Percentiles rank a stretch among this genome's conserved stretches.
These are phyloP conservation scores for Trissolcus basalis DNA, from an alignment of 1,140 invertebrate genomes.

Conservation along the genomic window DNA sequence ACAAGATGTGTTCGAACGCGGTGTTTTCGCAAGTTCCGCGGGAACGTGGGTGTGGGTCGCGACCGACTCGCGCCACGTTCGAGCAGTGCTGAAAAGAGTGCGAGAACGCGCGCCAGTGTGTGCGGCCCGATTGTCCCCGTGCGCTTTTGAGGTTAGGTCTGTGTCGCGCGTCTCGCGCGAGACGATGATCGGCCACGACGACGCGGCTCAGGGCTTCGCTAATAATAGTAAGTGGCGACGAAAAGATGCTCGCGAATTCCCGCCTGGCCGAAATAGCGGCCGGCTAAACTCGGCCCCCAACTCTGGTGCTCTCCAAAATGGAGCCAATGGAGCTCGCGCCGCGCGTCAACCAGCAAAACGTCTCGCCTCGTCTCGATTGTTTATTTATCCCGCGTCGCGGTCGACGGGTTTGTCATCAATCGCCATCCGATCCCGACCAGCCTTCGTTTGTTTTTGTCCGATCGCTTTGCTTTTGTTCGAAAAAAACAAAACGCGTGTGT, in stretches of 20 bases:
- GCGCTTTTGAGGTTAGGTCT: conserved; percentile 25
- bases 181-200: conserved; percentile 34
- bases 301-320: conserved; percentile 10
- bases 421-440: too few relatives aligned
- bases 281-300: conserved; percentile 30
- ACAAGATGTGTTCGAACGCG: conserved; percentile 31
- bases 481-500: too few relatives aligned
- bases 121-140: not conserved
- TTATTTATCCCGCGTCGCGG: conserved; percentile 14
- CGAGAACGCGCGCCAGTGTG: conserved; percentile 11
- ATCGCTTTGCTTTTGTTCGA: too few relatives aligned
- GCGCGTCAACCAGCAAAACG: not conserved
- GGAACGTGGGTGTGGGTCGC: conserved; percentile 28
- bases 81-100: not conserved
- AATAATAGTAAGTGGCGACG: conserved; percentile 35
- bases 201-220: conserved; percentile 22
- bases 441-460: too few relatives aligned
- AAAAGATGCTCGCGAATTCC: conserved; percentile 3
- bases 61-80: conserved; percentile 14
- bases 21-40: conserved; percentile 19
- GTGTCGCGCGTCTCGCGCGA: conserved; percentile 19
- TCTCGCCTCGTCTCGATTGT: not conserved
- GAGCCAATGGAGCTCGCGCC: too few relatives aligned
- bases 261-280: conserved; percentile 24
- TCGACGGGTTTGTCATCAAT: not conserved